Percentiles rank a stretch among this genome's conserved stretches.
These are phyloP conservation scores for Nestor notabilis DNA, from an alignment of 2,113 vertebrate species.

Conservation along the genomic window DNA sequence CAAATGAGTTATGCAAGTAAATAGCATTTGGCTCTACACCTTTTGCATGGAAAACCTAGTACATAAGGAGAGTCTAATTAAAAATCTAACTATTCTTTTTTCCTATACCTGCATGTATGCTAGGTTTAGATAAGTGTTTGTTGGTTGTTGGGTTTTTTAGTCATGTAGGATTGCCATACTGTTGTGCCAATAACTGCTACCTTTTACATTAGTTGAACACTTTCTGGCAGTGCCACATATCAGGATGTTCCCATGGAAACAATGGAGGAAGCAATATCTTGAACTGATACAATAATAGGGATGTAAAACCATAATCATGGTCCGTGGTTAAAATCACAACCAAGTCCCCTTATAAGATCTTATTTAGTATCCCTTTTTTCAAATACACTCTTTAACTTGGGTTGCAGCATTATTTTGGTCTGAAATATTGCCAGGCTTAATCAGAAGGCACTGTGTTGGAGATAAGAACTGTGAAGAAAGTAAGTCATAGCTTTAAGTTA, in stretches of 20 bases:
- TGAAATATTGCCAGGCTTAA: neutral
- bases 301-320: neutral
- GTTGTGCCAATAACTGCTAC: neutral
- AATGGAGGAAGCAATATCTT: neutral
- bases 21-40: neutral
- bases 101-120: neutral
- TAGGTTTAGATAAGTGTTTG: neutral
- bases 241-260: neutral
- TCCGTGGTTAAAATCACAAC: neutral
- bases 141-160: neutral
- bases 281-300: neutral
- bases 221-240: neutral
- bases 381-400: neutral
- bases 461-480: neutral
- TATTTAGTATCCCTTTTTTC: neutral
- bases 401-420: neutral
- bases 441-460: neutral
- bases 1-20: neutral
- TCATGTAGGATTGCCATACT: neutral
- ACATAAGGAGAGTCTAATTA: slow-evolving; percentile 53
- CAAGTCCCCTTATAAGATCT: neutral
- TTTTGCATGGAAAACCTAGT: neutral
- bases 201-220: neutral
- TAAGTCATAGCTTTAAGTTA: neutral
- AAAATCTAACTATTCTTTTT: slow-evolving; percentile 32